phyloP scores from a whole-genome alignment of 2,888 invertebrate genomes.

The Amphipoea lucens region DNA sequence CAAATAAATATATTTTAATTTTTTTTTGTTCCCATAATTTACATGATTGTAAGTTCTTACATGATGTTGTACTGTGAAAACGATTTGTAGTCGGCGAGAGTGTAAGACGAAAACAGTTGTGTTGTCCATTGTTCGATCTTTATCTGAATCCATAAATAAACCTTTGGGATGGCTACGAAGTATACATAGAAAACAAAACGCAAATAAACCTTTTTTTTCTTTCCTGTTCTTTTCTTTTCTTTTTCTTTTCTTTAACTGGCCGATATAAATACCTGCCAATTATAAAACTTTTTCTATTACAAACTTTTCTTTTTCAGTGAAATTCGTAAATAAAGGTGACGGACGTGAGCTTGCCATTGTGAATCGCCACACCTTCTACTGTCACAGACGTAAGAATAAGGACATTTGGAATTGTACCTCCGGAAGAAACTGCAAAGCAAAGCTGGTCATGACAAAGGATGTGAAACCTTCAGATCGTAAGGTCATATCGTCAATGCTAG shows the following conservation, averaged over 20 bases:
- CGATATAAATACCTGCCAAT: not conserved
- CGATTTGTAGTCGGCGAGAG: not conserved
- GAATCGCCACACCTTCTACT: conserved; percentile 62
- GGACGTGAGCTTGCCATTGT: conserved; percentile 61
- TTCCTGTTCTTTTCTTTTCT: too few species aligned
- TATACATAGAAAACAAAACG: not conserved
- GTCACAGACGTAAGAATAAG: conserved; percentile 2
- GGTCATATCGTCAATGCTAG: conserved; percentile 17
- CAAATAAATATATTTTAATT: not conserved
- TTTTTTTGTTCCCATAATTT: too few species aligned
- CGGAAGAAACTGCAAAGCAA: conserved; percentile 21
- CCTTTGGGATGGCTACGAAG: not conserved
- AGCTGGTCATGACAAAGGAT: conserved; percentile 4
- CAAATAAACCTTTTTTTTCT: not conserved
- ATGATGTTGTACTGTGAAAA: too few species aligned
- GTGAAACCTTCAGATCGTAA: not conserved
- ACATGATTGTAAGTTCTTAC: not conserved
- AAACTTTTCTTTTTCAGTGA: conserved; percentile 55
- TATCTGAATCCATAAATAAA: too few species aligned
- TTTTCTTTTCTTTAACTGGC: not conserved
- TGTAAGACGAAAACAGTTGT: not conserved
- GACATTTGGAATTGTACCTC: conserved; percentile 27
- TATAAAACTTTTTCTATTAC: not conserved
- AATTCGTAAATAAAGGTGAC: conserved; percentile 48
- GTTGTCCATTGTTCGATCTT: not conserved